phyloP scores from a whole-genome alignment of 2,113 vertebrate species.

The Silurus asotus region DNA sequence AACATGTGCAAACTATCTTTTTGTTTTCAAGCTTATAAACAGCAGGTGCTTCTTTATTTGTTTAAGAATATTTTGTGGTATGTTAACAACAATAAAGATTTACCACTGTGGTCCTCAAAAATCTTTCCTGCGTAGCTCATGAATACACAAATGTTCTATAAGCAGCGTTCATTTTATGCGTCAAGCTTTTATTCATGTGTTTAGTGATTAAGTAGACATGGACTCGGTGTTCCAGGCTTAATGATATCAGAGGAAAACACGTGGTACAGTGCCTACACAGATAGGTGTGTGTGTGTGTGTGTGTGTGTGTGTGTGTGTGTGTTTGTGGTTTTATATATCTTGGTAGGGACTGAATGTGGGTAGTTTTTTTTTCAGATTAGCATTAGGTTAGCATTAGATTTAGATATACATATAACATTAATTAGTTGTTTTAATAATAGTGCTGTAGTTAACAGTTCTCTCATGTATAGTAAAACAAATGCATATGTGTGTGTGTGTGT shows the following conservation, averaged over 20 bases:
- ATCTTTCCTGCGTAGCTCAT: background rate
- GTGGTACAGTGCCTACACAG: too few relatives aligned
- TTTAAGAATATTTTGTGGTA: background rate
- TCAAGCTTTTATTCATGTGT: background rate
- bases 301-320: background rate
- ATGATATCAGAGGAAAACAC: conserved; percentile 12
- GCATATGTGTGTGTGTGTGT: background rate
- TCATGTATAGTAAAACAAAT: too few relatives aligned
- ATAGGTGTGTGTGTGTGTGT: background rate
- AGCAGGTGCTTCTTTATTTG: background rate
- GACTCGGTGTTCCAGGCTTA: background rate
- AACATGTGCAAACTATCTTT: background rate
- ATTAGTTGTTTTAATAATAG: background rate
- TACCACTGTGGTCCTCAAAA: background rate
- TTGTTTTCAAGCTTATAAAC: conserved; percentile 7
- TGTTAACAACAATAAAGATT: background rate
- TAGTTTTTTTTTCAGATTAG: background rate
- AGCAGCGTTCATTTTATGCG: background rate
- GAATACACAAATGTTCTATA: conserved; percentile 18
- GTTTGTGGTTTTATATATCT: background rate
- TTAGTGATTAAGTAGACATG: conserved; percentile 6
- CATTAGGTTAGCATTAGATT: background rate
- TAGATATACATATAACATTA: background rate
- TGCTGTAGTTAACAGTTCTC: background rate
- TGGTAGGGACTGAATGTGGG: background rate